These are phyloP conservation scores for Coptotermes formosanus DNA, from an alignment of 1,140 invertebrate genomes.

Conservation along the genomic window DNA sequence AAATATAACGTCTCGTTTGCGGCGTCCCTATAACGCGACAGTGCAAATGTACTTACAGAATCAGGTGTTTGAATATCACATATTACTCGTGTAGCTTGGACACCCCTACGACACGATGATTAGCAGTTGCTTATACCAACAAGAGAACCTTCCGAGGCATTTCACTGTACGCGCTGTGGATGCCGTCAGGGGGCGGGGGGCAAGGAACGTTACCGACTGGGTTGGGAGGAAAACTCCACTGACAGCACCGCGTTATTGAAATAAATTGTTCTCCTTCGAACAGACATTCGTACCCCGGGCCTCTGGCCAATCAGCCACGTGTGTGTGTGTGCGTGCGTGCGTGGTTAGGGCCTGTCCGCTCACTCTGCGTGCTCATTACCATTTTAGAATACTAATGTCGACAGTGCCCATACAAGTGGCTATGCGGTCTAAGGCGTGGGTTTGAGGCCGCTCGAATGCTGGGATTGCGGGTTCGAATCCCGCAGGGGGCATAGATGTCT, in stretches of 20 bases:
- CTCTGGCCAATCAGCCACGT: neutral
- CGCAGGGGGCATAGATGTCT: no score
- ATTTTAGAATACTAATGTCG: neutral
- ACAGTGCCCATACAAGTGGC: no score
- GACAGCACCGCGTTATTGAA: neutral
- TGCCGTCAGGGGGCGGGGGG: neutral
- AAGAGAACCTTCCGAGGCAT: neutral
- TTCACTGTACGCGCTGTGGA: neutral
- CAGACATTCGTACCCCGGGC: neutral
- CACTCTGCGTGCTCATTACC: neutral
- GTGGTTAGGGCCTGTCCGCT: neutral
- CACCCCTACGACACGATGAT: neutral
- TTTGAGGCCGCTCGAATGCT: no score
- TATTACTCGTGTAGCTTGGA: neutral
- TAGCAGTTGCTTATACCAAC: conserved; percentile 1
- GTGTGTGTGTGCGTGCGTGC: neutral
- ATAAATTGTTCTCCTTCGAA: neutral
- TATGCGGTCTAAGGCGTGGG: no score
- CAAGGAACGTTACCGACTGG: neutral
- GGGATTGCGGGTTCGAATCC: no score
- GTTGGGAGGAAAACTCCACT: neutral
- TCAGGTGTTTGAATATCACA: no score
- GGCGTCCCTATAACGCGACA: no score
- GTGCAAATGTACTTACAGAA: no score
- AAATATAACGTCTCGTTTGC: no score